These are phyloP conservation scores for Fregetta grallaria DNA, from an alignment of 2,113 vertebrate genomes.

Conservation along the genomic window DNA sequence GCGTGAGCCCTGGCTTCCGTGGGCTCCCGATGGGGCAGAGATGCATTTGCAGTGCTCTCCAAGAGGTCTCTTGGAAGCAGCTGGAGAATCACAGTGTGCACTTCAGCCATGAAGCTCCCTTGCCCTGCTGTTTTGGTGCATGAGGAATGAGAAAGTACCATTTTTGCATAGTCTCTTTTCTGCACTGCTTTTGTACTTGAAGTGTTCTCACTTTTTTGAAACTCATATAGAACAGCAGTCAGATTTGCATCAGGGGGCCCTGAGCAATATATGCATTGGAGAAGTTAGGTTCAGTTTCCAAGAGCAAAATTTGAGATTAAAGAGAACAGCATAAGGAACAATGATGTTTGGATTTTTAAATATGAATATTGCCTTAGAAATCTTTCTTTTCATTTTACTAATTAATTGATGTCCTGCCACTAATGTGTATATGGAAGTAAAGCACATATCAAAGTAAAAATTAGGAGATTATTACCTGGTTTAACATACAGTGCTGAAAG, in stretches of 20 bases:
- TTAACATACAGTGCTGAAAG: background rate
- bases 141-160: background rate
- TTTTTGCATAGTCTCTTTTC: background rate
- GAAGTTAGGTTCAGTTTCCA: background rate
- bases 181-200: background rate
- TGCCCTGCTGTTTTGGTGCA: background rate
- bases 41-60: background rate
- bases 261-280: background rate
- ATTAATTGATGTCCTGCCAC: background rate
- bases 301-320: background rate
- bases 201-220: background rate
- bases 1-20: background rate
- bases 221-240: background rate
- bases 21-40: background rate
- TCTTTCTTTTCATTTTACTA: background rate
- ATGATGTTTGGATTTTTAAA: constrained; percentile 21
- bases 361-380: background rate
- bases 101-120: background rate
- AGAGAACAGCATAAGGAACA: background rate
- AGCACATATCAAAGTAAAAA: background rate
- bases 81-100: background rate
- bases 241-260: background rate
- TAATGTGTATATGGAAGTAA: constrained; percentile 11
- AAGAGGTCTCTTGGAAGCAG: background rate
- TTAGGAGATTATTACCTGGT: background rate